These are phyloP conservation scores for Poeciliopsis prolifica DNA, from an alignment of 2,113 vertebrate species.

Conservation along the genomic window DNA sequence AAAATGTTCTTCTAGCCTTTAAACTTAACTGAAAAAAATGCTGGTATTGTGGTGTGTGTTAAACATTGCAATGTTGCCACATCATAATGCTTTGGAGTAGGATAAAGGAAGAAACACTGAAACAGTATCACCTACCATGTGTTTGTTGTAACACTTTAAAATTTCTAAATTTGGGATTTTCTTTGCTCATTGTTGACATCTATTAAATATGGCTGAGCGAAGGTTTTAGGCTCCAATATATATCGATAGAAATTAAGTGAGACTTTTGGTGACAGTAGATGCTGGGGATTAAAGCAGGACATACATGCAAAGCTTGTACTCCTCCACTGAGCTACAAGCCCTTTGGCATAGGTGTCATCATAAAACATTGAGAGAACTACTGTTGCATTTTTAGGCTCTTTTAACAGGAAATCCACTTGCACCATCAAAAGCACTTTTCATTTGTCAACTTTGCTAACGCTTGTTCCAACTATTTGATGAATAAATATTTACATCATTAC, in stretches of 20 bases:
- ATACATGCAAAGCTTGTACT: not conserved
- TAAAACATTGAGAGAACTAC: not conserved
- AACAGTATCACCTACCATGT: not conserved
- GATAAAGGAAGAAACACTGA: too few relatives aligned
- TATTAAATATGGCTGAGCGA: not conserved
- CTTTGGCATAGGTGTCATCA: constrained; percentile 1
- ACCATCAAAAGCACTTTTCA: not conserved
- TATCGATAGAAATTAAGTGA: not conserved
- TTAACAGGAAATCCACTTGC: not conserved
- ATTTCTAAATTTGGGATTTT: not conserved
- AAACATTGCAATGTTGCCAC: too few relatives aligned
- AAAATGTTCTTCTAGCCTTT: too few relatives aligned
- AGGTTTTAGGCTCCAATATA: not conserved
- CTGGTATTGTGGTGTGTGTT: too few relatives aligned
- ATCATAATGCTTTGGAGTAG: not conserved
- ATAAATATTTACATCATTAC: not conserved
- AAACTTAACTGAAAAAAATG: too few relatives aligned
- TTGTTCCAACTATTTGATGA: not conserved
- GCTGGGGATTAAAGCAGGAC: constrained; percentile 8
- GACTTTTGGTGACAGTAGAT: not conserved
- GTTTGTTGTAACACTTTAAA: not conserved
- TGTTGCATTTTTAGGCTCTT: not conserved
- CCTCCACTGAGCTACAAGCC: not conserved
- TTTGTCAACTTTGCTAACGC: not conserved
- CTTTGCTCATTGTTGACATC: not conserved